phyloP scores from a whole-genome alignment of 2,113 vertebrate genomes.

The Nycticorax nycticorax region DNA sequence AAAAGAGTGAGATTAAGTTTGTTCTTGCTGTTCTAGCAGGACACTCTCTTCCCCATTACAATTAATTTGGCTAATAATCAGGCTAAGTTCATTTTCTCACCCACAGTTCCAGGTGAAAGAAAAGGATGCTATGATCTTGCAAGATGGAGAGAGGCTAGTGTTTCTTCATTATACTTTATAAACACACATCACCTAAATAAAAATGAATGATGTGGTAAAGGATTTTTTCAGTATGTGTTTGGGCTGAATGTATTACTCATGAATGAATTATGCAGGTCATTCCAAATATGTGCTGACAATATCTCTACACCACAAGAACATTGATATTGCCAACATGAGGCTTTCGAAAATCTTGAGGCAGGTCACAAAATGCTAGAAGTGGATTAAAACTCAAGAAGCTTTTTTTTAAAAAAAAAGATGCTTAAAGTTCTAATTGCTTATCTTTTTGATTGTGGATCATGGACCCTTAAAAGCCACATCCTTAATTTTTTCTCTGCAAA shows the following conservation, averaged over 20 bases:
- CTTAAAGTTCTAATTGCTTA: not conserved
- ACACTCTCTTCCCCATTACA: not conserved
- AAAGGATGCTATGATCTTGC: not conserved
- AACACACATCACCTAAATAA: not conserved
- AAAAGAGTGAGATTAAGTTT: not conserved
- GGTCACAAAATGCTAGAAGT: not conserved
- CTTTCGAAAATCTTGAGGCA: not conserved
- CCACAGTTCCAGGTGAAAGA: not conserved
- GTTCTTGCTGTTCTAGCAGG: not conserved
- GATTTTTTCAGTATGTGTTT: not conserved
- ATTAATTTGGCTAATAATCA: not conserved
- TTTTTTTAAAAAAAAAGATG: not conserved
- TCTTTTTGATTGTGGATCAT: not conserved
- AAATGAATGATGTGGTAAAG: not conserved
- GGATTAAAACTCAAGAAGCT: not conserved
- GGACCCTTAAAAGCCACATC: not conserved
- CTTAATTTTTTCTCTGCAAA: not conserved
- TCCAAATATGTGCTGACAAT: not conserved
- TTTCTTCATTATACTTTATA: not conserved
- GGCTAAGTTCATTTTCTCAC: not conserved
- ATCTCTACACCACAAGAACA: not conserved
- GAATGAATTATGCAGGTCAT: not conserved
- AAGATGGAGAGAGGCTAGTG: not conserved
- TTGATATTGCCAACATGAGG: fast-evolving
- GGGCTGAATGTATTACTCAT: not conserved